A percentile compares a stretch with the other conserved stretches of the same genome.
Evolutionary conservation across 1,140 invertebrate genomes (phyloP).

Genomic region (Araneus ventricosus): DNA sequence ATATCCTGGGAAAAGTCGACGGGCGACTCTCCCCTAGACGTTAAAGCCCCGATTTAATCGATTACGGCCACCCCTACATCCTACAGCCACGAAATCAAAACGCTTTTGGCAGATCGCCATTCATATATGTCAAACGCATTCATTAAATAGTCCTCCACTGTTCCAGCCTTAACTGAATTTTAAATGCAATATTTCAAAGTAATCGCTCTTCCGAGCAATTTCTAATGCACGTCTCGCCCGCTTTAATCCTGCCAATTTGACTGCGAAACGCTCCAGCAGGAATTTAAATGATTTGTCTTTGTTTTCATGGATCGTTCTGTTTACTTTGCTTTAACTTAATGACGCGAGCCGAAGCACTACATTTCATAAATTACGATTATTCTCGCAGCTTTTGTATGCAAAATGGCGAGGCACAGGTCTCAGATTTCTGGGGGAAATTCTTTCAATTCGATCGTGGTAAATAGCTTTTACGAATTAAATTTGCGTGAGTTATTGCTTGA

Average conservation of each 20-base stretch:
- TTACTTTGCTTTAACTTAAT: not conserved
- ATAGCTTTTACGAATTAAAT: slow-evolving; percentile 6
- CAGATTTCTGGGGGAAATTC: not conserved
- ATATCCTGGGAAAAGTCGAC: not conserved
- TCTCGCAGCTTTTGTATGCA: not conserved
- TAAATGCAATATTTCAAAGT: slow-evolving; percentile 56
- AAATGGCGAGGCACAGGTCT: not conserved
- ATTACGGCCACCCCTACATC: not conserved
- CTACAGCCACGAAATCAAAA: slow-evolving; percentile 39
- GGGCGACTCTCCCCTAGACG: not conserved
- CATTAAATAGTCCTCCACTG: slow-evolving; percentile 22
- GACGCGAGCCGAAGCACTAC: not conserved
- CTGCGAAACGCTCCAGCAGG: not conserved
- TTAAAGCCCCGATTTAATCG: slow-evolving; percentile 31
- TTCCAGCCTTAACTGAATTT: slow-evolving; percentile 36
- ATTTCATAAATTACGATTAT: slow-evolving; percentile 25
- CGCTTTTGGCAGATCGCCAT: slow-evolving; percentile 45
- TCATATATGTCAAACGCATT: slow-evolving; percentile 49
- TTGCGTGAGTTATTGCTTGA: not conserved
- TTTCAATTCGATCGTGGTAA: not conserved
- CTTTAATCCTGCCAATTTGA: not conserved
- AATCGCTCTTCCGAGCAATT: slow-evolving; percentile 36
- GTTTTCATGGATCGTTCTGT: slow-evolving; percentile 1
- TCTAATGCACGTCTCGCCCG: not conserved
- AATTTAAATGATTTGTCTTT: slow-evolving; percentile 41